These are phyloP conservation scores for Lepidotrigona ventralis DNA, from an alignment of 1,140 invertebrate genomes.

Conservation along the genomic window DNA sequence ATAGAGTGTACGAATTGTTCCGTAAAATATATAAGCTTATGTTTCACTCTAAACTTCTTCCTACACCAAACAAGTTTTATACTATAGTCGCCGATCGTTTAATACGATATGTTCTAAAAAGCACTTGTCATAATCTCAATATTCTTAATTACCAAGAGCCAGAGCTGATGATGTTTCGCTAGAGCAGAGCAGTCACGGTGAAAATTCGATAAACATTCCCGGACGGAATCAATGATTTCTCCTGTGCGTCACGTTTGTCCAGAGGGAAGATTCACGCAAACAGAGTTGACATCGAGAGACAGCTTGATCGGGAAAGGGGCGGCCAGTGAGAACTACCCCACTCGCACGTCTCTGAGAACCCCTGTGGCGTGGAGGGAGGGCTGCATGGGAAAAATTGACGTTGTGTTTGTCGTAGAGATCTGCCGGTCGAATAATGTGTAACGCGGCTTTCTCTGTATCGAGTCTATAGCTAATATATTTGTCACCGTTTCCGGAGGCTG, in stretches of 20 bases:
- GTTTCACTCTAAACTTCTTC: too few species aligned
- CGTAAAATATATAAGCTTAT: too few species aligned
- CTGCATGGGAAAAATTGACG: conserved; percentile 79
- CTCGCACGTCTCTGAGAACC: conserved; percentile 70
- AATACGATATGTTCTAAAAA: neutral
- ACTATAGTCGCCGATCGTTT: too few species aligned
- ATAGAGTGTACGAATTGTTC: too few species aligned
- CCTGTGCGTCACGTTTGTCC: conserved; percentile 58
- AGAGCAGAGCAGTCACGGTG: neutral
- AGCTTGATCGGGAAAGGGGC: neutral
- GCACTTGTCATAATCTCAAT: too few species aligned
- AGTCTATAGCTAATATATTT: conserved; percentile 78
- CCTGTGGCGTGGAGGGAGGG: conserved; percentile 58
- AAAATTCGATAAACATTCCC: conserved; percentile 44
- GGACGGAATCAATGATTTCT: conserved; percentile 56
- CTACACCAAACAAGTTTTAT: too few species aligned
- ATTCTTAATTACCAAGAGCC: neutral
- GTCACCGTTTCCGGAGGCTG: conserved; percentile 64
- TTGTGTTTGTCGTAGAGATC: conserved; percentile 78
- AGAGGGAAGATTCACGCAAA: conserved; percentile 60
- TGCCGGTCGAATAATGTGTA: conserved; percentile 77
- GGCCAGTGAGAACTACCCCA: neutral
- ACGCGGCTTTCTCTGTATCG: conserved; percentile 75
- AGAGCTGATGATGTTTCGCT: too few species aligned
- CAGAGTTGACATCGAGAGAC: conserved; percentile 42